Evolutionary conservation across 2,888 invertebrate genomes (phyloP).

Genomic region (Petrolisthes cinctipes): DNA sequence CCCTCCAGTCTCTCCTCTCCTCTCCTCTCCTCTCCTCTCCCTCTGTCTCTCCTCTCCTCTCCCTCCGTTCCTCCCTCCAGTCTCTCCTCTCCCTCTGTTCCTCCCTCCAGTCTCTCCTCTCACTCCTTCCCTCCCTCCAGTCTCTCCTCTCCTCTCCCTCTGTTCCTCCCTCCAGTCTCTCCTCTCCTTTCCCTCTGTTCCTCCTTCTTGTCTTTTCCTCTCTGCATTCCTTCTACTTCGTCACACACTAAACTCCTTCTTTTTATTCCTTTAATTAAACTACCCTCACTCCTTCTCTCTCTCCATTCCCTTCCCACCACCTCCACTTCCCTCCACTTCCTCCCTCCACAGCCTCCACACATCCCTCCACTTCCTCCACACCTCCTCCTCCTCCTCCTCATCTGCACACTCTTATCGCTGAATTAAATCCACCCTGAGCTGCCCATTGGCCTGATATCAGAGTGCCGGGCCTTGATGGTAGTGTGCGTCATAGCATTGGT

Average conservation of each 20-base stretch:
- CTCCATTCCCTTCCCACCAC: background rate
- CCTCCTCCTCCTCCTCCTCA: background rate
- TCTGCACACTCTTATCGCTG: background rate
- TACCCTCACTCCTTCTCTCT: background rate
- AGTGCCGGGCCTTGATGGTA: too few relatives aligned
- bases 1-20: too few relatives aligned
- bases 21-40: background rate
- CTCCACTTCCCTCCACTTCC: background rate
- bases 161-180: too few relatives aligned
- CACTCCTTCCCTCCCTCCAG: background rate
- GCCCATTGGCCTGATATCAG: background rate
- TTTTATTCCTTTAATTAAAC: background rate
- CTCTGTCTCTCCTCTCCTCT: background rate
- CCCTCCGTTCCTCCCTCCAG: too few relatives aligned
- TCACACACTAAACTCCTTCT: too few relatives aligned
- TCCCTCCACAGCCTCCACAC: background rate
- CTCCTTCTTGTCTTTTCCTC: background rate
- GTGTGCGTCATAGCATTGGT: too few relatives aligned
- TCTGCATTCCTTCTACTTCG: background rate
- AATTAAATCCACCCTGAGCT: background rate
- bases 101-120: background rate
- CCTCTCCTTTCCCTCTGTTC: background rate
- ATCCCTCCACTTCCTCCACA: background rate
- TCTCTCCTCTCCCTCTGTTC: background rate
- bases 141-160: background rate